phyloP scores from a whole-genome alignment of 2,797 vertebrate genomes.

The Periparus ater region DNA sequence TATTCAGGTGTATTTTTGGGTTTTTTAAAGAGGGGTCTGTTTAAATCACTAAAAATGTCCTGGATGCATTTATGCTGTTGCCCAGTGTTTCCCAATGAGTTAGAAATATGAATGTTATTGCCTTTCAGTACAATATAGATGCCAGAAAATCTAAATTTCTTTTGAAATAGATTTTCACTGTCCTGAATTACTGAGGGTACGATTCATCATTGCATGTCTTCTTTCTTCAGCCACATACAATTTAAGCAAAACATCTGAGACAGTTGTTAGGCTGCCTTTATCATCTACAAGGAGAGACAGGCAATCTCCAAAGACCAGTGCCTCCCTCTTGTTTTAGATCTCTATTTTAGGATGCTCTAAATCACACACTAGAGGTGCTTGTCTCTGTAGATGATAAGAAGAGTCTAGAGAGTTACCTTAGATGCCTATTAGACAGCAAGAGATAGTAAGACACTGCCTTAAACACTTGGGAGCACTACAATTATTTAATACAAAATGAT shows the following conservation, averaged over 20 bases:
- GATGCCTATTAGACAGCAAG: neutral
- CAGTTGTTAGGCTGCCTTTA: neutral
- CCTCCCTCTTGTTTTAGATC: neutral
- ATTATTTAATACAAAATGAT: neutral
- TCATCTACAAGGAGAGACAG: neutral
- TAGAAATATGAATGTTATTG: neutral
- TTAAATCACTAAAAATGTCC: neutral
- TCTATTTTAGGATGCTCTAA: slow-evolving; percentile 24
- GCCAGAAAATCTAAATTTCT: neutral
- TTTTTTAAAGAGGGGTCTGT: neutral
- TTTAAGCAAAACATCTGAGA: neutral
- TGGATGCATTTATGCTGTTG: neutral
- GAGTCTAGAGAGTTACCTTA: neutral
- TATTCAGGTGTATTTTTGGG: neutral
- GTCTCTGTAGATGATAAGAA: neutral
- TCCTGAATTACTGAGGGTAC: neutral
- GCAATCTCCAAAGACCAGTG: neutral
- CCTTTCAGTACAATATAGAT: neutral
- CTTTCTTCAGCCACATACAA: neutral
- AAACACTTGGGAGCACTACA: neutral
- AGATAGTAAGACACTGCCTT: neutral
- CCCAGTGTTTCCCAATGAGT: neutral
- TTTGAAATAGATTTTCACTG: neutral
- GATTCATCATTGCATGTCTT: neutral
- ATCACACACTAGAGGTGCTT: neutral